These are phyloP conservation scores for Patella caerulea DNA, from an alignment of 2,888 invertebrate genomes.

Conservation along the genomic window DNA sequence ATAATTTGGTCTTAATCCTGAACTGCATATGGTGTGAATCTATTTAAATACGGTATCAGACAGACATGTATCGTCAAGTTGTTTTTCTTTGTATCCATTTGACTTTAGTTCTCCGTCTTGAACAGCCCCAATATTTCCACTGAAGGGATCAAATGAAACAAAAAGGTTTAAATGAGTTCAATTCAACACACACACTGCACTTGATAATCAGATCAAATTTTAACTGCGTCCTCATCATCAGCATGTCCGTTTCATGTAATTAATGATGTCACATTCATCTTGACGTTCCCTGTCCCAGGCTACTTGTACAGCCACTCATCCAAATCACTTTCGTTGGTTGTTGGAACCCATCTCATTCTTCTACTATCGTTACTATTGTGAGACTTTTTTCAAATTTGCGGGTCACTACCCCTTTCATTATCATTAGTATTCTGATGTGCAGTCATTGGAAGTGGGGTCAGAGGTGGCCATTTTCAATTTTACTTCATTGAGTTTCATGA, in stretches of 20 bases:
- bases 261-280: constrained; percentile 28
- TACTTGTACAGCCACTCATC: background rate
- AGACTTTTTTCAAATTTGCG: background rate
- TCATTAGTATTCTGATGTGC: constrained; percentile 3
- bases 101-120: too few relatives aligned
- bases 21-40: too few relatives aligned
- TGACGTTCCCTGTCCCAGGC: constrained; percentile 29
- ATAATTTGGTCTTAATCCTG: too few relatives aligned
- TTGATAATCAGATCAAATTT: constrained; percentile 1
- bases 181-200: too few relatives aligned
- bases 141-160: too few relatives aligned
- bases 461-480: constrained; percentile 4
- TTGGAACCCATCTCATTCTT: too few relatives aligned
- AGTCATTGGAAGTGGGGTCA: constrained; percentile 4
- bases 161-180: too few relatives aligned
- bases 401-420: constrained; percentile 4
- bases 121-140: too few relatives aligned
- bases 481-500: background rate
- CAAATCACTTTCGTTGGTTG: background rate
- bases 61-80: too few relatives aligned
- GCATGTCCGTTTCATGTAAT: constrained; percentile 10
- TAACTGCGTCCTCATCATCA: background rate
- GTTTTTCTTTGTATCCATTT: too few relatives aligned
- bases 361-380: too few relatives aligned
- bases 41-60: too few relatives aligned